Base-by-base conservation (phyloP, 2,888 invertebrate species). In the Crepidodera aurea region DNA sequence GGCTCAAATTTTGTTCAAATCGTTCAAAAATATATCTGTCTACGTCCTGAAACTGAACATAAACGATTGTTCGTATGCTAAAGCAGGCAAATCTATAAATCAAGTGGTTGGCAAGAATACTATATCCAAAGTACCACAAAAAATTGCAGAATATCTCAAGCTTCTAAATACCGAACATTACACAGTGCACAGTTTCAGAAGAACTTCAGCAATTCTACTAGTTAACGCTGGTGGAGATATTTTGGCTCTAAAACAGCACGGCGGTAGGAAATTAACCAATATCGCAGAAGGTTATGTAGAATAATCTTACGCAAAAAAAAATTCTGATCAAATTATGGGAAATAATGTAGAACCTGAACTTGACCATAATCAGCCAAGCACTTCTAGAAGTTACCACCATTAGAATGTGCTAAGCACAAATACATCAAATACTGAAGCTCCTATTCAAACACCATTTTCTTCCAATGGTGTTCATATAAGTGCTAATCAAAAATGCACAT, bases 111-210 rank as follows among this genome's bases (percentile, higher is more conserved):
- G 32, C 8, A 32, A 32, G 15, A 13, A 37, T 13, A 13, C 37
- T 37, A 37, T 29, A 27, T 27, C 50, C 32, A 50, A 29, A 50
- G 16, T 29, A 15, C 50, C 27, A 50, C 27, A 27, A 50, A 50
- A 50, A 50, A 50, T 50, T 13, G 29, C 27, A 50, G 27, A 50
- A 50, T 50, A 29, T 50, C 32, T 29, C 6, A 29, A 29, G 15
- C 29, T 50, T 27, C 29, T 15, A 27, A 50, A 29, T 39, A n/a
- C n/a, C n/a, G n/a, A n/a, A n/a, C n/a, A n/a, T n/a, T 39, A 40
- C 22, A 40, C 39, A 39, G 15, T 13, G 27, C 39, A 53, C 40
- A 53, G 25, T 39, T 50, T 32, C 50, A 32, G 32, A 22, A 51
- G 37, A 32, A 37, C 32, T 19, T 51, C 37, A 19, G 19, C 19